phyloP scores from a whole-genome alignment of 2,888 invertebrate genomes.

The Capitulum mitella region DNA sequence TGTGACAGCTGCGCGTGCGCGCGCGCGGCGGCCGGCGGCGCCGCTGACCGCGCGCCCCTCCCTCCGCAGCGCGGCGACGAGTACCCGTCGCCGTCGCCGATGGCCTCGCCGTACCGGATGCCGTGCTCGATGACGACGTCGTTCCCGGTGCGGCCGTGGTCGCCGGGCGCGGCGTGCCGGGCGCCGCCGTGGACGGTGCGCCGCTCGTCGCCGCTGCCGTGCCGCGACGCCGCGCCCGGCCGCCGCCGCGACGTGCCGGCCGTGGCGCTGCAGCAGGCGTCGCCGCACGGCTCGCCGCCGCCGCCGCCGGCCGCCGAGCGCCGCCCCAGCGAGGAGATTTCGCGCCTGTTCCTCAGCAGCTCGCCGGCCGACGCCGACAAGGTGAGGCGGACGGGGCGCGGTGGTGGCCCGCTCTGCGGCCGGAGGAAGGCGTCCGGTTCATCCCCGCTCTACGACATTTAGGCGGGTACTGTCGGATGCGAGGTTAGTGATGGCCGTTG shows the following conservation, averaged over 20 bases:
- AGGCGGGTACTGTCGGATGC: too few species aligned
- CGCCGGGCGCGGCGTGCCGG: constrained; percentile 23
- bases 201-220: neutral
- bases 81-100: constrained; percentile 55
- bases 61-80: constrained; percentile 59
- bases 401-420: too few species aligned
- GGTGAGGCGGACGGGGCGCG: constrained; percentile 24
- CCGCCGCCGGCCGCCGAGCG: constrained; percentile 32
- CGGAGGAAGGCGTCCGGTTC: too few species aligned
- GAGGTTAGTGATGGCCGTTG: too few species aligned
- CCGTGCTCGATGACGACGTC: neutral
- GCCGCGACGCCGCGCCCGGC: constrained; percentile 28
- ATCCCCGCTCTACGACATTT: too few species aligned
- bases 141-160: constrained; percentile 17
- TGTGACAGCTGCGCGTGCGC: too few species aligned
- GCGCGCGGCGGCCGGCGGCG: too few species aligned
- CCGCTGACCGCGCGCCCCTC: too few species aligned
- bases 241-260: constrained; percentile 31
- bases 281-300: constrained; percentile 23
- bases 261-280: constrained; percentile 31
- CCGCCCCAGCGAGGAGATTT: constrained; percentile 21
- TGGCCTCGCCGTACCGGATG: constrained; percentile 46
- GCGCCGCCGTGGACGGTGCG: constrained; percentile 10
- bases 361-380: constrained; percentile 29
- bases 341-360: constrained; percentile 16